Percentiles rank a stretch among this genome's conserved stretches.
Evolutionary conservation across 2,797 vertebrate species (phyloP).

Genomic region (Siniperca scherzeri): DNA sequence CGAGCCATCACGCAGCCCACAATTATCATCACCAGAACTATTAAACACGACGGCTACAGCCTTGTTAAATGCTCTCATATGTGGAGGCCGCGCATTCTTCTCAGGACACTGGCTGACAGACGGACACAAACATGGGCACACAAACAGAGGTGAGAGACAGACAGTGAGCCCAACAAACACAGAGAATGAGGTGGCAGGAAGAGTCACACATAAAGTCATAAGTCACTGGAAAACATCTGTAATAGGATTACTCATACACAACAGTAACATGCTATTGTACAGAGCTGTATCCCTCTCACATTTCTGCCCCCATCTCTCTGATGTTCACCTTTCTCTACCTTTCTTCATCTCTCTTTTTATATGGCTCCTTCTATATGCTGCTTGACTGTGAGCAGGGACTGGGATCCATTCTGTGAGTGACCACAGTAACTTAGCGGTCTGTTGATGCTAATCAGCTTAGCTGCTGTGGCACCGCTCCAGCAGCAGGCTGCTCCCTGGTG

Average conservation of each 20-base stretch:
- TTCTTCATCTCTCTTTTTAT: slow-evolving; percentile 20
- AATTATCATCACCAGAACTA: slow-evolving; percentile 84
- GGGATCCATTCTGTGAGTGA: slow-evolving; percentile 51
- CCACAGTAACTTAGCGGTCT: slow-evolving; percentile 63
- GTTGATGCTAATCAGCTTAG: slow-evolving; percentile 63
- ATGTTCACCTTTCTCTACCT: not conserved
- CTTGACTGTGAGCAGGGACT: slow-evolving; percentile 24
- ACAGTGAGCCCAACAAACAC: not conserved
- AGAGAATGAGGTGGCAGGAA: slow-evolving; percentile 1
- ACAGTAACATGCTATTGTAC: not conserved
- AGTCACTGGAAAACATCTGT: not conserved
- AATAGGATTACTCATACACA: not conserved
- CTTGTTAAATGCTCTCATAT: slow-evolving; percentile 83
- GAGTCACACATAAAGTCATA: not conserved
- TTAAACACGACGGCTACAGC: slow-evolving; percentile 80
- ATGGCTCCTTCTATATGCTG: slow-evolving; percentile 23
- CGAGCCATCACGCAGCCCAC: slow-evolving; percentile 80
- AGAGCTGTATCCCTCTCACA: not conserved
- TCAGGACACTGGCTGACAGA: slow-evolving; percentile 67
- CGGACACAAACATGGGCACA: slow-evolving; percentile 53
- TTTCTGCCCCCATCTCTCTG: not conserved
- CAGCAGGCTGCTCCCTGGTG: slow-evolving; percentile 75
- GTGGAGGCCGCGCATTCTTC: slow-evolving; percentile 71
- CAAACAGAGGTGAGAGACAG: slow-evolving; percentile 20
- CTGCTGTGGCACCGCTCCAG: slow-evolving; percentile 54